Evolutionary conservation across 2,797 vertebrate genomes (phyloP).

Genomic region (Malurus leucopterus): DNA sequence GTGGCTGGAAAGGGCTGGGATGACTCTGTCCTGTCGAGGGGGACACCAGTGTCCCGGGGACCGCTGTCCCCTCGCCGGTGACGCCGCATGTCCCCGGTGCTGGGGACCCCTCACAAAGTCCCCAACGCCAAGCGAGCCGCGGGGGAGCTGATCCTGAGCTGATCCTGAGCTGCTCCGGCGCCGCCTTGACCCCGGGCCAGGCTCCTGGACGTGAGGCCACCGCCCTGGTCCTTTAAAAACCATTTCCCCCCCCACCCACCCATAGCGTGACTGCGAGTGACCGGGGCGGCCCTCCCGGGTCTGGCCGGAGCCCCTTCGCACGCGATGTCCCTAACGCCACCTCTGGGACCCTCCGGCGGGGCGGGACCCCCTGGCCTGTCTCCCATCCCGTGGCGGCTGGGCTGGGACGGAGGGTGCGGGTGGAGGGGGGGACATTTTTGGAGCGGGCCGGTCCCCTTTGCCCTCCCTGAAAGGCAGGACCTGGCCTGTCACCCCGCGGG

Average conservation of each 20-base stretch:
- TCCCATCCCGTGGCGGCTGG: background rate
- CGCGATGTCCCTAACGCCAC: slow-evolving; percentile 29
- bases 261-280: slow-evolving; percentile 30
- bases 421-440: background rate
- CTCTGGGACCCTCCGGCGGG: background rate
- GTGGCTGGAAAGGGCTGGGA: background rate
- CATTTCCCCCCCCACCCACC: slow-evolving; percentile 22
- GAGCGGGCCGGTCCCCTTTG: background rate
- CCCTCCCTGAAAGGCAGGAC: background rate
- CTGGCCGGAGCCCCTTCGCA: slow-evolving; percentile 27
- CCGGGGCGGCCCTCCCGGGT: background rate
- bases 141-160: background rate
- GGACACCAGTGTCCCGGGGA: accelerated
- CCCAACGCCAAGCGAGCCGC: background rate
- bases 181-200: slow-evolving; percentile 17
- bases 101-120: background rate
- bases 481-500: background rate
- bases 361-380: background rate
- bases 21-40: accelerated
- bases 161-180: background rate
- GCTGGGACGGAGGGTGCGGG: background rate
- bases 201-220: slow-evolving; percentile 20
- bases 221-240: slow-evolving; percentile 49
- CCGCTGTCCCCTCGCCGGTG: background rate
- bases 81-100: background rate